These are phyloP conservation scores for Zophobas morio DNA, from an alignment of 1,140 invertebrate species.

Conservation along the genomic window DNA sequence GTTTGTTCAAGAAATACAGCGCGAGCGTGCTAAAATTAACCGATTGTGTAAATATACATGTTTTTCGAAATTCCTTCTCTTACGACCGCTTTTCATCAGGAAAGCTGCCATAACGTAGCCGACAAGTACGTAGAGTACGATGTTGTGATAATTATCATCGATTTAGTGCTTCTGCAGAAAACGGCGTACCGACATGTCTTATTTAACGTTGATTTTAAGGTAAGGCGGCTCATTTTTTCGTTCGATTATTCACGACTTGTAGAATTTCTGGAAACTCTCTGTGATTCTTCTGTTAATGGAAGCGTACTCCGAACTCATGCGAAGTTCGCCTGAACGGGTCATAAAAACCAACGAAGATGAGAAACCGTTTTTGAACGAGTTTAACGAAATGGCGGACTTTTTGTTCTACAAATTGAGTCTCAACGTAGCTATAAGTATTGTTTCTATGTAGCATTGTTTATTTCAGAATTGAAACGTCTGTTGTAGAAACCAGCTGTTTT, in stretches of 20 bases:
- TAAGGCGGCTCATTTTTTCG: conserved; percentile 61
- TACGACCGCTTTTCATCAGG: conserved; percentile 68
- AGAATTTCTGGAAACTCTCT: conserved; percentile 76
- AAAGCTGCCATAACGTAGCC: conserved; percentile 79
- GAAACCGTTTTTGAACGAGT: conserved; percentile 63
- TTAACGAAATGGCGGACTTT: conserved; percentile 61
- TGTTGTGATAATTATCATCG: conserved; percentile 85
- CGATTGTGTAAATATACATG: conserved; percentile 77
- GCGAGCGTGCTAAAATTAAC: conserved; percentile 79
- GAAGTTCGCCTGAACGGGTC: conserved; percentile 54
- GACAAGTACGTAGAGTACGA: conserved; percentile 95
- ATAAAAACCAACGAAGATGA: conserved; percentile 63
- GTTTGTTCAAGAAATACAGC: conserved; percentile 78
- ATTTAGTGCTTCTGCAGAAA: conserved; percentile 83
- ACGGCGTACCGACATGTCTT: conserved; percentile 88
- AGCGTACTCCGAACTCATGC: conserved; percentile 72
- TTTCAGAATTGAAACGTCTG: conserved; percentile 22
- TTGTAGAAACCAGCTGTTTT: conserved; percentile 60
- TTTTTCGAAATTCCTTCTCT: neutral
- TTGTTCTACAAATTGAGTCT: conserved; percentile 62
- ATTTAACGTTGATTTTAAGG: conserved; percentile 82
- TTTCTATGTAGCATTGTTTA: neutral
- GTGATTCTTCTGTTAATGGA: conserved; percentile 73
- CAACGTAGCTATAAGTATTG: conserved; percentile 58
- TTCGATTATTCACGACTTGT: conserved; percentile 51